phyloP scores from a whole-genome alignment of 1,140 invertebrate genomes.

The Piezodorus guildinii region DNA sequence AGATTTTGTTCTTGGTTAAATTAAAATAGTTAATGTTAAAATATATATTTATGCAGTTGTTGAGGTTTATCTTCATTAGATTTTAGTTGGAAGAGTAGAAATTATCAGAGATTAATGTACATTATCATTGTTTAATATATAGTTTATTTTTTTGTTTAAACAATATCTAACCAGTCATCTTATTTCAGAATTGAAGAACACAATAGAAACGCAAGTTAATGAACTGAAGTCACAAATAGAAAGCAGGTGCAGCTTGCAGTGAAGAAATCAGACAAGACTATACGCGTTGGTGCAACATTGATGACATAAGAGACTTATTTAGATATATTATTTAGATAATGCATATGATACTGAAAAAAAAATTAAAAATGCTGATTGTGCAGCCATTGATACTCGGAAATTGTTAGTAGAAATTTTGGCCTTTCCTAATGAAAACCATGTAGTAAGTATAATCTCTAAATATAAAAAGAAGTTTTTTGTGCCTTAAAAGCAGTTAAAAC shows the following conservation, averaged over 20 bases:
- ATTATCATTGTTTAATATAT: too few relatives aligned
- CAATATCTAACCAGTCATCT: background rate
- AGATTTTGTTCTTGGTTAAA: too few relatives aligned
- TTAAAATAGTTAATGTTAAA: too few relatives aligned
- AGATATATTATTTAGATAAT: slow-evolving; percentile 19
- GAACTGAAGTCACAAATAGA: slow-evolving; percentile 88
- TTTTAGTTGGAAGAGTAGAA: too few relatives aligned
- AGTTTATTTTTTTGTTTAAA: too few relatives aligned
- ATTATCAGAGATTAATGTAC: too few relatives aligned
- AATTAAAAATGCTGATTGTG: slow-evolving; percentile 2
- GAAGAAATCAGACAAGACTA: slow-evolving; percentile 32
- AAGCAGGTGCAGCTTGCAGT: slow-evolving; percentile 86
- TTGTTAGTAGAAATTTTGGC: background rate
- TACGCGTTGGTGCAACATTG: slow-evolving; percentile 22
- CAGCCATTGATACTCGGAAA: background rate
- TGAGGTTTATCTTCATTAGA: too few relatives aligned
- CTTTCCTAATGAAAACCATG: background rate
- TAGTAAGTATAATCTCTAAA: slow-evolving; percentile 8
- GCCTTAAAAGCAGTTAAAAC: slow-evolving; percentile 17
- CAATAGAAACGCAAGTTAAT: slow-evolving; percentile 87
- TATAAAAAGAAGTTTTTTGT: slow-evolving; percentile 14
- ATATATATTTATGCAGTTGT: too few relatives aligned
- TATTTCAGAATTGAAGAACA: slow-evolving; percentile 83
- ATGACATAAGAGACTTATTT: slow-evolving; percentile 23
- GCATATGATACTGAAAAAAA: background rate